These are phyloP conservation scores for Trachurus trachurus DNA, from an alignment of 2,797 vertebrate species.

Conservation along the genomic window DNA sequence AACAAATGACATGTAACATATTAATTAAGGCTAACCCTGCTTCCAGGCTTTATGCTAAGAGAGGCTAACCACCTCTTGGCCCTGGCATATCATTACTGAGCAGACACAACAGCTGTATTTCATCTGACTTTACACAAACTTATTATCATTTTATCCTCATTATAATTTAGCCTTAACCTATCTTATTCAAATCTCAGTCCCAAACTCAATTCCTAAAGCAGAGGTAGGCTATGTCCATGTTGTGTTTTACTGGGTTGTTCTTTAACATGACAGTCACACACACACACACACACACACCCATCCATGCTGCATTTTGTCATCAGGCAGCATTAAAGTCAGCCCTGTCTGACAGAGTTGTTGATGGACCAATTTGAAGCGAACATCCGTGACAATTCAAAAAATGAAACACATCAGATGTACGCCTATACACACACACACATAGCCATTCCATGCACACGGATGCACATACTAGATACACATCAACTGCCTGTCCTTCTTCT, in stretches of 20 bases:
- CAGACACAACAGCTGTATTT: conserved; percentile 1
- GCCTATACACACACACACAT: conserved; percentile 1
- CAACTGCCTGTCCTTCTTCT: conserved; percentile 33
- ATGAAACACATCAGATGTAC: conserved; percentile 17
- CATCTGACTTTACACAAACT: not conserved
- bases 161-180: not conserved
- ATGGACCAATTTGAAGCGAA: conserved; percentile 24
- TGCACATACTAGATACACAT: conserved; percentile 35
- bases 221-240: not conserved
- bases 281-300: not conserved
- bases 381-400: conserved; percentile 20
- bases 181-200: not conserved
- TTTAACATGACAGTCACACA: not conserved
- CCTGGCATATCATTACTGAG: conserved; percentile 3
- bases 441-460: not conserved
- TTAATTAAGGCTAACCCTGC: not conserved
- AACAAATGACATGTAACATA: conserved; percentile 2
- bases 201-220: not conserved
- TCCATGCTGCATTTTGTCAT: conserved; percentile 21
- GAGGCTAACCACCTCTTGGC: not conserved
- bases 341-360: conserved; percentile 24
- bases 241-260: conserved; percentile 2
- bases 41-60: not conserved
- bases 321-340: conserved; percentile 16
- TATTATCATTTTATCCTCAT: not conserved